These are phyloP conservation scores for Sphaeridia pumilis DNA, from an alignment of 2,888 invertebrate genomes.

Conservation along the genomic window DNA sequence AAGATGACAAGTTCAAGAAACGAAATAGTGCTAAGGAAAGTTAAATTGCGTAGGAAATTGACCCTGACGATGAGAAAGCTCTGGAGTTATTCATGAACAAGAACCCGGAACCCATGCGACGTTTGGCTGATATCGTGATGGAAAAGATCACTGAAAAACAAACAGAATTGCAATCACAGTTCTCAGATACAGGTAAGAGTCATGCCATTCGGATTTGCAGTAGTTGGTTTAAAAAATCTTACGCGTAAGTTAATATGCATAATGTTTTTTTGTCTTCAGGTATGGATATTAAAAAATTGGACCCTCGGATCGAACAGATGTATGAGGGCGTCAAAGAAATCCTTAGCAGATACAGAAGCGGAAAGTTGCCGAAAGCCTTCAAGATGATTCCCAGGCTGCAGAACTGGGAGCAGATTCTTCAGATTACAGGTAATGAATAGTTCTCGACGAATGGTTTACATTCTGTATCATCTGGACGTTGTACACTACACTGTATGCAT, in stretches of 20 bases:
- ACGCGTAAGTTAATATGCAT: too few relatives aligned
- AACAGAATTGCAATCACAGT: slow-evolving; percentile 73
- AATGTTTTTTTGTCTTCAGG: slow-evolving; percentile 38
- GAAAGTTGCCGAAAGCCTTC: slow-evolving; percentile 95
- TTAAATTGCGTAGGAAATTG: slow-evolving; percentile 54
- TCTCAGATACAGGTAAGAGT: slow-evolving; percentile 52
- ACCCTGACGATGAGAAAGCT: slow-evolving; percentile 79
- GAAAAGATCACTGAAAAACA: slow-evolving; percentile 88
- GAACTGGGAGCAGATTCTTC: slow-evolving; percentile 89
- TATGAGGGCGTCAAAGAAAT: slow-evolving; percentile 84
- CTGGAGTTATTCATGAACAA: slow-evolving; percentile 66
- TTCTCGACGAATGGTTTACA: neutral
- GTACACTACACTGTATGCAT: neutral
- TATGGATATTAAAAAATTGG: slow-evolving; percentile 66
- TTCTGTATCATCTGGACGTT: neutral
- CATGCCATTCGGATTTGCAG: too few relatives aligned
- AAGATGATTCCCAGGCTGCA: slow-evolving; percentile 84
- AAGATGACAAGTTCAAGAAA: too few relatives aligned
- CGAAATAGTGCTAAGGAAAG: too few relatives aligned
- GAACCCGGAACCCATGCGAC: slow-evolving; percentile 52
- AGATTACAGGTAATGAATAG: slow-evolving; percentile 50
- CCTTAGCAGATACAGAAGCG: slow-evolving; percentile 77
- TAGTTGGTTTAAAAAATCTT: neutral
- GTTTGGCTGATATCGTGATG: slow-evolving; percentile 79
- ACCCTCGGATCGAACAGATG: slow-evolving; percentile 70